Conservation (phyloP, 2,888 invertebrate species). For the Coelogynopora nodosa region DNA sequence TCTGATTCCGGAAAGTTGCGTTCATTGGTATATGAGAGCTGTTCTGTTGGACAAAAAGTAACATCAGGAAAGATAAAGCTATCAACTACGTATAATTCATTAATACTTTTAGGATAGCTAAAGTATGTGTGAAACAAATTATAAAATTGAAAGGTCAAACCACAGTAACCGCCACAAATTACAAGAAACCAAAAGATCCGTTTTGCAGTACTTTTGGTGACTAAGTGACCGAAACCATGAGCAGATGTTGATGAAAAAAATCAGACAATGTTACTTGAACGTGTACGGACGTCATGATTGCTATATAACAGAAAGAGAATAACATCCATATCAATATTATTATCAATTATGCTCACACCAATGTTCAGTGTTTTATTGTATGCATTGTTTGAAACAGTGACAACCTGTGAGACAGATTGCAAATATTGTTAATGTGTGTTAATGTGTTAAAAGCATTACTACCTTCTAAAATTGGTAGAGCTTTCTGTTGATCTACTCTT, state of each 20-base stretch:
- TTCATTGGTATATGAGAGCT: not conserved
- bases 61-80: constrained; percentile 9
- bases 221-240: not conserved
- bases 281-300: too few species aligned
- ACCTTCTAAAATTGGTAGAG: too few species aligned
- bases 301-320: too few species aligned
- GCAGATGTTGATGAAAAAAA: not conserved
- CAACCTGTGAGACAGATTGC: too few species aligned
- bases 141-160: not conserved
- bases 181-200: not conserved
- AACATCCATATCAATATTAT: too few species aligned
- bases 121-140: not conserved
- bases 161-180: not conserved
- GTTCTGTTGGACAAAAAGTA: not conserved
- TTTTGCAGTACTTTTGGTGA: not conserved
- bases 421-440: too few species aligned
- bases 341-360: too few species aligned
- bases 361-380: too few species aligned
- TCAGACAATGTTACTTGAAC: too few species aligned
- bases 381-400: too few species aligned
- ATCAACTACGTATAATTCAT: not conserved
- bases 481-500: too few species aligned
- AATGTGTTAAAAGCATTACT: too few species aligned
- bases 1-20: not conserved
- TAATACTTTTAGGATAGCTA: not conserved